Evolutionary conservation across 2,888 invertebrate species (phyloP), one percentile per base, ranked within the genome.

Genomic region (Pyrrhosoma nymphula): DNA sequence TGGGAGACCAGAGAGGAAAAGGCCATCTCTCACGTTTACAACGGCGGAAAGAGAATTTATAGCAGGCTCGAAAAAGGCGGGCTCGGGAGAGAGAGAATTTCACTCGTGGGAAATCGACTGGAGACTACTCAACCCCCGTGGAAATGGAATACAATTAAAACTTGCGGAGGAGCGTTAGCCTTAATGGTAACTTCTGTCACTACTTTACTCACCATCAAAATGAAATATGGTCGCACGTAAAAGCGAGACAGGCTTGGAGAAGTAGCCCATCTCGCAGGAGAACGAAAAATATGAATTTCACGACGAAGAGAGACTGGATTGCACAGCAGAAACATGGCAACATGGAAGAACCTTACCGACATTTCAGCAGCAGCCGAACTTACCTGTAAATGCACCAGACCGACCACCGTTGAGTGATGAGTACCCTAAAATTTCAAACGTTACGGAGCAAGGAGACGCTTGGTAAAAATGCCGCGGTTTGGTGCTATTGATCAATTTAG

Each of bases 101-200:
- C 82, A 82, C 82, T 82, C 82, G 82, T 10, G 82, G 82, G 82
- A 82, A 82, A 82, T 82, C 82, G 82, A 69, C 82, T 18, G 6
- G 35, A 16, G 82, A 16, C 30, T 30, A 47, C 47, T 14, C 60
- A 20, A 20, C 60, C 47, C n/a, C 20, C 16, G 12, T 16, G 82
- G 35, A 35, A 82, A 82, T n/a, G 35, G 82, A 82, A 82, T 35
- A 82, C 82, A 82, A 82, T 82, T 82, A 82, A 82, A 82, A 35
- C 82, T 82, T 82, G 35, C 82, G 82, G 82, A 35, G 16, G 35
- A 82, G 30, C 82, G 30, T 82, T 82, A 18, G 30, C 82, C 18
- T 82, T 35, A 82, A 82, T 82, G 82, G 82, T 82, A 82, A 82
- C 82, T 82, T 82, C 82, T 82, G 82, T 35, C 82, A 35, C 35